Percentiles rank a stretch among this genome's conserved stretches.
Evolutionary conservation across 2,797 vertebrate genomes (phyloP).

Genomic region (Chaetophractus vellerosus): DNA sequence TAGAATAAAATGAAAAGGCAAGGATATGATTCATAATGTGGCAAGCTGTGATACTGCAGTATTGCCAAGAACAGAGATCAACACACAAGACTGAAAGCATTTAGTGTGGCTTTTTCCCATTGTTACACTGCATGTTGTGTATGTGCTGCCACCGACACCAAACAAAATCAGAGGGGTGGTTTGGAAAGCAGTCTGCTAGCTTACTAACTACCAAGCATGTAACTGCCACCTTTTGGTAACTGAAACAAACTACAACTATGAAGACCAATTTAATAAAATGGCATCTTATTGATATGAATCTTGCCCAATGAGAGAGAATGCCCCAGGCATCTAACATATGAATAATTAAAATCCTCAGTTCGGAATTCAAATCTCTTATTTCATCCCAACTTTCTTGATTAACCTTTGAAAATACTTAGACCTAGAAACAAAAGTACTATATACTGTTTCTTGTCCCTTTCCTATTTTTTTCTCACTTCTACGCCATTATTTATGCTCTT

Average conservation of each 20-base stretch:
- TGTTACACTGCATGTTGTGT: not conserved
- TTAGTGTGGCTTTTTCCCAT: not conserved
- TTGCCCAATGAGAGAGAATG: not conserved
- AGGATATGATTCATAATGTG: conserved; percentile 72
- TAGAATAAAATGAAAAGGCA: conserved; percentile 80
- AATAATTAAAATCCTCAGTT: not conserved
- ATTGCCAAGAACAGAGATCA: conserved; percentile 62
- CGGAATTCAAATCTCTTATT: not conserved
- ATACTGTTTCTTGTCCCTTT: not conserved
- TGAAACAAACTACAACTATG: conserved; percentile 3
- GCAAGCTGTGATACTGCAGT: conserved; percentile 65
- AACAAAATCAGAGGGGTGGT: not conserved
- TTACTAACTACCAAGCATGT: not conserved
- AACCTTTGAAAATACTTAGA: not conserved
- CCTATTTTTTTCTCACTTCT: not conserved
- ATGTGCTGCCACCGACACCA: not conserved
- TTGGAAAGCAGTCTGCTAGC: not conserved
- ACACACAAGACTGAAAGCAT: not conserved
- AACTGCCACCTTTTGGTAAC: conserved; percentile 51
- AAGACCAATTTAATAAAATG: not conserved
- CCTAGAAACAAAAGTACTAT: not conserved
- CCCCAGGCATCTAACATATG: not conserved
- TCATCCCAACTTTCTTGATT: not conserved
- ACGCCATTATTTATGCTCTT: not conserved
- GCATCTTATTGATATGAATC: not conserved